Conservation (phyloP, 2,797 vertebrate species). For the Syngnathus rostellatus region DNA sequence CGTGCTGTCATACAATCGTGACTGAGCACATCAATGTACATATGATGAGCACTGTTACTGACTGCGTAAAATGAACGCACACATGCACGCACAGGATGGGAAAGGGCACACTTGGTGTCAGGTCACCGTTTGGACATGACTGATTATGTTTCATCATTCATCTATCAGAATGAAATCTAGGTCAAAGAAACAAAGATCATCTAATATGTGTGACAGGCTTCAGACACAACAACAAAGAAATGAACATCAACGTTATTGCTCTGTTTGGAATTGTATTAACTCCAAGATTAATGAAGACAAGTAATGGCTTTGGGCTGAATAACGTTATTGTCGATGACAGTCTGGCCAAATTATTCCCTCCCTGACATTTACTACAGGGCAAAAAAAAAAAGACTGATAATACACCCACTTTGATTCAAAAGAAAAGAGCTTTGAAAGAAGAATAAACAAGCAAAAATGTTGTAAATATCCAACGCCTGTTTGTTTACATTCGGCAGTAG, state of each 20-base stretch:
- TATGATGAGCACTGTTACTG: background rate
- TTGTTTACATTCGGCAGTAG: background rate
- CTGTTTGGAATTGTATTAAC: background rate
- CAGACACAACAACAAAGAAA: background rate
- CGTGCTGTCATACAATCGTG: conserved; percentile 23
- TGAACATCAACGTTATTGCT: conserved; percentile 8
- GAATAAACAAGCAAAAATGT: background rate
- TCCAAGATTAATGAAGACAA: conserved; percentile 5
- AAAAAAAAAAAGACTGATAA: background rate
- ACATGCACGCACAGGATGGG: background rate
- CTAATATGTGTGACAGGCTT: conserved; percentile 3
- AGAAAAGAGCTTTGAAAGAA: background rate
- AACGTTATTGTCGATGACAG: conserved; percentile 3
- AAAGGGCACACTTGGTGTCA: conserved; percentile 26
- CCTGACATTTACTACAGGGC: background rate
- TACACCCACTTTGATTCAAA: background rate
- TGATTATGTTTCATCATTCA: conserved; percentile 37
- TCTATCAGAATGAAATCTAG: conserved; percentile 31
- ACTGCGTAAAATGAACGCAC: background rate
- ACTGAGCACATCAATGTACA: conserved; percentile 24
- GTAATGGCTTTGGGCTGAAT: conserved; percentile 1
- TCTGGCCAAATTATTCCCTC: background rate
- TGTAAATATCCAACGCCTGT: background rate
- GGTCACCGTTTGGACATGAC: conserved; percentile 39
- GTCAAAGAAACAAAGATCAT: conserved; percentile 28